These are phyloP conservation scores for Rhopalosiphum nymphaeae DNA, from an alignment of 2,888 invertebrate genomes.

Conservation along the genomic window DNA sequence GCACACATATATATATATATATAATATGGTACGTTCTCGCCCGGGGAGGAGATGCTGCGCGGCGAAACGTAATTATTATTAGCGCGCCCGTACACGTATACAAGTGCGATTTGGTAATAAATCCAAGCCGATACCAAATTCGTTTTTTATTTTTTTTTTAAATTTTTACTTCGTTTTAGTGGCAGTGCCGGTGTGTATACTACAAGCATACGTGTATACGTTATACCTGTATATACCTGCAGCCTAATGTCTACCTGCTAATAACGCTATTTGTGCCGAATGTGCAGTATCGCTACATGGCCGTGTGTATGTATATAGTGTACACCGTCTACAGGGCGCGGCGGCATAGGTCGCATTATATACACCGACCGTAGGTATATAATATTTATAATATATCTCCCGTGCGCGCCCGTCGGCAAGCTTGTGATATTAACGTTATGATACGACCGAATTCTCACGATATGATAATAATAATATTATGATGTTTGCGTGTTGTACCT, in stretches of 20 bases:
- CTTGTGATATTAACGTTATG: not conserved
- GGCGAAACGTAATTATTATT: not conserved
- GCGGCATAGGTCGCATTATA: not conserved
- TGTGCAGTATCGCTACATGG: not conserved
- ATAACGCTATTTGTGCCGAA: not conserved
- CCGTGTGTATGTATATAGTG: not conserved
- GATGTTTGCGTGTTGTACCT: not conserved
- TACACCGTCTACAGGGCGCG: not conserved
- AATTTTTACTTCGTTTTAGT: not conserved
- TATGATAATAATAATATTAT: not conserved
- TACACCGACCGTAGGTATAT: not conserved
- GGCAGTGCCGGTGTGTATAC: not conserved
- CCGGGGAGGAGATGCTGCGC: not conserved
- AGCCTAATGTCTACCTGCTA: not conserved
- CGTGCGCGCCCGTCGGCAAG: not conserved
- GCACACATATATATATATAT: not conserved
- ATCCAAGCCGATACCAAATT: not conserved
- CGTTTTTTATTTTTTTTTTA: not conserved
- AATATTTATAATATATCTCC: not conserved
- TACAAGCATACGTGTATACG: not conserved
- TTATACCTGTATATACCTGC: not conserved
- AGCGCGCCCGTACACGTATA: not conserved
- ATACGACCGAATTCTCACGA: constrained; percentile 17
- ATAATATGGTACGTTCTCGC: not conserved
- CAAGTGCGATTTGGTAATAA: not conserved